Evolutionary conservation across 2,888 invertebrate species (phyloP).

Genomic region (Cybosia mesomella): DNA sequence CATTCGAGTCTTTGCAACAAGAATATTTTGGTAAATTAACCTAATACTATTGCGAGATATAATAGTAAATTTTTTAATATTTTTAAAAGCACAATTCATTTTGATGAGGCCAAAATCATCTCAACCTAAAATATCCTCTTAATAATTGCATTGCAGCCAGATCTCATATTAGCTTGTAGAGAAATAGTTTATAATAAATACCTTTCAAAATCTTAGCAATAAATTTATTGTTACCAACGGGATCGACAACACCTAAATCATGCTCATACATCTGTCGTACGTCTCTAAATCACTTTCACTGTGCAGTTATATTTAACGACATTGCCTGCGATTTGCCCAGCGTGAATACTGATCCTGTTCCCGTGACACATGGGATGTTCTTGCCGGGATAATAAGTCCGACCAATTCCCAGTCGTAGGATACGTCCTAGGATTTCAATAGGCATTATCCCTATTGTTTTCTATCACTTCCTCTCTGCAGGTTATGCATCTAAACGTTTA

Average conservation of each 20-base stretch:
- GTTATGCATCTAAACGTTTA: no score
- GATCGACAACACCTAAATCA: constrained; percentile 9
- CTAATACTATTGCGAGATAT: neutral
- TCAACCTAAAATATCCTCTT: neutral
- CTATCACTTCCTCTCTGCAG: neutral
- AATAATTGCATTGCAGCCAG: neutral
- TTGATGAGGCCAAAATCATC: neutral
- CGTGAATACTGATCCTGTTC: neutral
- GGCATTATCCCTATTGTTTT: neutral
- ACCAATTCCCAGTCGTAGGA: no score
- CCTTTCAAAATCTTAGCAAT: constrained; percentile 2
- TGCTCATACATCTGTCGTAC: constrained; percentile 7
- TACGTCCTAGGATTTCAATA: neutral
- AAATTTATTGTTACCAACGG: constrained; percentile 3
- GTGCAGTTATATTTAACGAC: neutral
- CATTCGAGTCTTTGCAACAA: no score
- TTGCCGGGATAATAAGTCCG: neutral
- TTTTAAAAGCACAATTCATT: neutral
- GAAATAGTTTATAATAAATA: neutral
- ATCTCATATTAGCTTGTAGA: neutral
- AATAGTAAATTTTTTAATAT: neutral
- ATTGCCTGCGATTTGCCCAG: neutral
- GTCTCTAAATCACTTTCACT: constrained; percentile 18
- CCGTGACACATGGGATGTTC: no score
- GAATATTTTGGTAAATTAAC: neutral